Conservation (phyloP, 1,140 invertebrate genomes). For the Branchinecta lynchi region DNA sequence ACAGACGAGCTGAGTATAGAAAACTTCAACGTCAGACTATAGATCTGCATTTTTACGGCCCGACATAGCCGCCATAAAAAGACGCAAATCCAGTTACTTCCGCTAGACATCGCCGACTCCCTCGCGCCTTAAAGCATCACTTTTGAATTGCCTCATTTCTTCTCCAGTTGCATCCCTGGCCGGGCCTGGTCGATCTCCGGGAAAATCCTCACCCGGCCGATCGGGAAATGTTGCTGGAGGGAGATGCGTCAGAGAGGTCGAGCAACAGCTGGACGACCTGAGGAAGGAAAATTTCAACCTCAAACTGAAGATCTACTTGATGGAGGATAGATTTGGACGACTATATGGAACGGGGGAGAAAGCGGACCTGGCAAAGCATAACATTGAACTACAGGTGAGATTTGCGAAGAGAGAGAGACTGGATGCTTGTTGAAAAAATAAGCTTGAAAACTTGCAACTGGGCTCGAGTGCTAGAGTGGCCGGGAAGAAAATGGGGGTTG, state of each 20-base stretch:
- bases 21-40: too few relatives aligned
- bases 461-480: too few relatives aligned
- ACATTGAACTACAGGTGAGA: constrained; percentile 58
- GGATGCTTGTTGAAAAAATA: background rate
- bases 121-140: too few relatives aligned
- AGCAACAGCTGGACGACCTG: constrained; percentile 61
- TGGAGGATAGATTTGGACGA: constrained; percentile 64
- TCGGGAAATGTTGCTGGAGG: constrained; percentile 26
- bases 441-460: too few relatives aligned
- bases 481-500: too few relatives aligned
- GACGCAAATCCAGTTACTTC: too few relatives aligned
- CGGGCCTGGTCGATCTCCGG: constrained; percentile 21
- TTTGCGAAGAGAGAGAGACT: constrained; percentile 7
- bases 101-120: too few relatives aligned
- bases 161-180: too few relatives aligned
- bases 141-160: too few relatives aligned
- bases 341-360: constrained; percentile 40
- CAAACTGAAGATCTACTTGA: constrained; percentile 73
- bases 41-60: too few relatives aligned
- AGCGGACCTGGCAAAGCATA: constrained; percentile 48
- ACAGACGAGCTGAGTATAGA: too few relatives aligned
- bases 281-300: constrained; percentile 84
- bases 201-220: constrained; percentile 34
- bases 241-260: constrained; percentile 71
- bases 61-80: too few relatives aligned